Percentiles rank a stretch among this genome's conserved stretches.
Evolutionary conservation across 2,113 vertebrate genomes (phyloP).

Genomic region (Uropsilus gracilis): DNA sequence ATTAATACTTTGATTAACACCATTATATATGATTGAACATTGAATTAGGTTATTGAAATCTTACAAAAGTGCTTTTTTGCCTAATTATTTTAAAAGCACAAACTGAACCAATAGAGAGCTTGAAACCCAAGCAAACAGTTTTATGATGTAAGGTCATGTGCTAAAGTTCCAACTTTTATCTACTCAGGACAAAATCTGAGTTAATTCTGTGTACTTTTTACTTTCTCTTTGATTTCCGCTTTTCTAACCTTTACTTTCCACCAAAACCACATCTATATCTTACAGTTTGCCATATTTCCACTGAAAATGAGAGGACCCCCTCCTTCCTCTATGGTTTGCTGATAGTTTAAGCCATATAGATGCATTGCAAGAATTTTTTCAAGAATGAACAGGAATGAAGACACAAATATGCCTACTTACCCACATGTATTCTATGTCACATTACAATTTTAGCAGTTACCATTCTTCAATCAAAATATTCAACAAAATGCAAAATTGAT

Average conservation of each 20-base stretch:
- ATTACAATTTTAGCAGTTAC: background rate
- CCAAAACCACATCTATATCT: background rate
- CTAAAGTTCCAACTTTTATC: background rate
- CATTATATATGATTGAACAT: background rate
- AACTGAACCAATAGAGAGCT: background rate
- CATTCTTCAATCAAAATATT: conserved; percentile 8
- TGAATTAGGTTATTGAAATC: conserved; percentile 3
- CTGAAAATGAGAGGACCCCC: background rate
- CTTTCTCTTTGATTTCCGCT: no score
- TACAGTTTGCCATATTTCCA: background rate
- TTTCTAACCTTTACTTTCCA: no score
- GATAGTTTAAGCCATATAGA: background rate
- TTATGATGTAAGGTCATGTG: background rate
- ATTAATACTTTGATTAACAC: background rate
- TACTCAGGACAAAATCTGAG: background rate
- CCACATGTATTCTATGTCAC: background rate
- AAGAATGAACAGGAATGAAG: background rate
- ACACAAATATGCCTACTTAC: background rate
- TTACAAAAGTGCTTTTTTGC: conserved; percentile 3
- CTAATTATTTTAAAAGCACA: conserved; percentile 1
- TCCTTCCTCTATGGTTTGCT: background rate
- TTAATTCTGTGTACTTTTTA: background rate
- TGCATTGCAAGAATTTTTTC: background rate
- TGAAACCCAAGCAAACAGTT: background rate
- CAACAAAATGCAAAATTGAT: background rate